These are phyloP conservation scores for Heliconius eleuchia DNA, from an alignment of 1,140 invertebrate species.

Conservation along the genomic window DNA sequence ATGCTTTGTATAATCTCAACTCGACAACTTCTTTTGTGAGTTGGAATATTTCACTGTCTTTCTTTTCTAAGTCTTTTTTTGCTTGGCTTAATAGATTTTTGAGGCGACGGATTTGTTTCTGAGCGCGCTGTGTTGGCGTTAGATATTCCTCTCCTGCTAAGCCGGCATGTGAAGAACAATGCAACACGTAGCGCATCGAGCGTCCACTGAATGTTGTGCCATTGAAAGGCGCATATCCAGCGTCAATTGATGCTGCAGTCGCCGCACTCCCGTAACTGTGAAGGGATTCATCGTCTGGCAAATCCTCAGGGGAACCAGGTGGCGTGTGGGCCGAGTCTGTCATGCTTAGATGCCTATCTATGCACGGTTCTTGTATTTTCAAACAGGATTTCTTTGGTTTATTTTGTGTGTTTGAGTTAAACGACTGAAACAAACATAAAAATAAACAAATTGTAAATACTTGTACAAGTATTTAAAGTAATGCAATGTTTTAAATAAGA, in stretches of 20 bases:
- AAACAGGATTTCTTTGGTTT: constrained; percentile 68
- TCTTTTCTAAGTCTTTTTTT: constrained; percentile 88
- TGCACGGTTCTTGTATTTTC: constrained; percentile 61
- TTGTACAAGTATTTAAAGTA: background rate
- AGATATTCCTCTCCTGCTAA: constrained; percentile 89
- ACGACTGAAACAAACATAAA: constrained; percentile 62
- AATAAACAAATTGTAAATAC: background rate
- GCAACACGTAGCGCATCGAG: constrained; percentile 89
- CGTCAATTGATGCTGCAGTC: constrained; percentile 88
- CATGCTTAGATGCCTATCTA: constrained; percentile 67
- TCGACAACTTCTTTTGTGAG: constrained; percentile 92
- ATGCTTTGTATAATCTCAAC: constrained; percentile 88
- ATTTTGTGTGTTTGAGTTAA: constrained; percentile 64
- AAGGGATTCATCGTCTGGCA: constrained; percentile 89
- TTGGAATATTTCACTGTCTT: constrained; percentile 90
- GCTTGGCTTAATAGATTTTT: constrained; percentile 87
- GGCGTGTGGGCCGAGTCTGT: constrained; percentile 80
- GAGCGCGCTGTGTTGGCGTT: constrained; percentile 92
- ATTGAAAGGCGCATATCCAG: constrained; percentile 89
- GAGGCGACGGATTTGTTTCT: constrained; percentile 88
- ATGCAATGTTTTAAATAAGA: background rate
- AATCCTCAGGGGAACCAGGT: constrained; percentile 83
- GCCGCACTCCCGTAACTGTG: constrained; percentile 88
- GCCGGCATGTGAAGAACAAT: constrained; percentile 89
- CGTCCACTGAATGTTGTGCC: constrained; percentile 88